Base-by-base conservation (phyloP, 37 sponge, comb jelly and placozoan genomes). In the Lycopodina hypogea region DNA sequence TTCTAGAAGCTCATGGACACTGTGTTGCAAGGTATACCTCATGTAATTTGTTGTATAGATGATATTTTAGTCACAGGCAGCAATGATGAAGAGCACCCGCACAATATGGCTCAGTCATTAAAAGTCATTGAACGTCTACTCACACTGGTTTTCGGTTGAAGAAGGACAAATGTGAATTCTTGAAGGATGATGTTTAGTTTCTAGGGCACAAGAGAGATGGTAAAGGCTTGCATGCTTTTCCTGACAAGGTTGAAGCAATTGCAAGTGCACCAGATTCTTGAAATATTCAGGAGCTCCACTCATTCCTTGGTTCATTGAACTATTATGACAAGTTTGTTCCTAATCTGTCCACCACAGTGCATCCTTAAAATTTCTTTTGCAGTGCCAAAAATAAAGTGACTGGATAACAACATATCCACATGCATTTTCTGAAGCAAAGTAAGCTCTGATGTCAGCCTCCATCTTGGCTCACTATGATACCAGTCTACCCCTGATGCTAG, bases 11-110 rank as follows among this genome's bases (percentile, higher is more conserved):
- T 51, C 19, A 84, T 84, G 78, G 78, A 84, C 28, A 67, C 23
- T 4, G 53, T 77, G 18, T 37, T 78, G 48, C 74, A 73, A 73
- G 82, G 82, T 42, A 76, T 76, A 6, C 63, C 40, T 22, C 24
- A 8, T n/a, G 62, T 76, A 23, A 3, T 40, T 26, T 84, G 80
- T 32, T 74, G 63, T 32, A 78, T 85, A 38, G 80, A 85, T 45
- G 86, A 85, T 66, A 85, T 78, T 22, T 51, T 78, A 39, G 67
- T 84, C 2, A 78, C 78, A 24, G 84, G 84, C 11, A 48, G 21
- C 24, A 40, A 56, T 61, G 56, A 74, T 18, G 58, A 64, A 72
- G 80, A 78, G 7, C 75, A 71, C 26, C 55, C 50, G 21, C 38
- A 72, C 1, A 85, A 79, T 56, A 34, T 85, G 19, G 72, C 40